Evolutionary conservation across 37 sponge, comb jelly and placozoan species (phyloP).

Genomic region (Hexactinellida sp.): DNA sequence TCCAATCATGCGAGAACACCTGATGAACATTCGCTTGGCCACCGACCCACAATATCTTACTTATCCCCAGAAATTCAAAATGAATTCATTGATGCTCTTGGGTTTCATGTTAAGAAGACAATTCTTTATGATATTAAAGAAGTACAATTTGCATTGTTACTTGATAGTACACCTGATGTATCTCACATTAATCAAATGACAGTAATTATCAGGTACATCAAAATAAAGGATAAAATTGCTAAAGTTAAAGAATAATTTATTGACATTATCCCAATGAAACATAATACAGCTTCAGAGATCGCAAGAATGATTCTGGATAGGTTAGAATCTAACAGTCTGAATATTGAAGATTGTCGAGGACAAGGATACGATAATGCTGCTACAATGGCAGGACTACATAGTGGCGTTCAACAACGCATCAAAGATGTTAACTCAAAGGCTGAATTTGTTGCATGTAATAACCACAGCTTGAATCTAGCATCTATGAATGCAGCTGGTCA

Average conservation of each 20-base stretch:
- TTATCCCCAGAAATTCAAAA: background rate
- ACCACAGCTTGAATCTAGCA: background rate
- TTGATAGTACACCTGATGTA: background rate
- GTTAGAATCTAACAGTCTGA: background rate
- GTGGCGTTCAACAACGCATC: background rate
- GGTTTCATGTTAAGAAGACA: background rate
- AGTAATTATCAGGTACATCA: background rate
- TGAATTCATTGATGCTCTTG: background rate
- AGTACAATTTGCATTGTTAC: background rate
- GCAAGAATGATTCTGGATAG: background rate
- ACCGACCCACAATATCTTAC: background rate
- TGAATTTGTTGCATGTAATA: background rate
- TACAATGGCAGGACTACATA: background rate
- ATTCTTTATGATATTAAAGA: background rate
- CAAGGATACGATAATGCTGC: background rate
- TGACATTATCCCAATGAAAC: background rate
- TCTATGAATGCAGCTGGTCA: background rate
- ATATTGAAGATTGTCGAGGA: background rate
- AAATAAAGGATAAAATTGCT: background rate
- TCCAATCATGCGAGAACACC: background rate
- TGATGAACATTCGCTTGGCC: background rate
- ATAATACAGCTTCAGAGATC: background rate
- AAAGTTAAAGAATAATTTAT: background rate
- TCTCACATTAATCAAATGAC: background rate
- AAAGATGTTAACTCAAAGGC: background rate